phyloP scores from a whole-genome alignment of 2,888 invertebrate genomes.

The Gastracanthus pulcherrimus region DNA sequence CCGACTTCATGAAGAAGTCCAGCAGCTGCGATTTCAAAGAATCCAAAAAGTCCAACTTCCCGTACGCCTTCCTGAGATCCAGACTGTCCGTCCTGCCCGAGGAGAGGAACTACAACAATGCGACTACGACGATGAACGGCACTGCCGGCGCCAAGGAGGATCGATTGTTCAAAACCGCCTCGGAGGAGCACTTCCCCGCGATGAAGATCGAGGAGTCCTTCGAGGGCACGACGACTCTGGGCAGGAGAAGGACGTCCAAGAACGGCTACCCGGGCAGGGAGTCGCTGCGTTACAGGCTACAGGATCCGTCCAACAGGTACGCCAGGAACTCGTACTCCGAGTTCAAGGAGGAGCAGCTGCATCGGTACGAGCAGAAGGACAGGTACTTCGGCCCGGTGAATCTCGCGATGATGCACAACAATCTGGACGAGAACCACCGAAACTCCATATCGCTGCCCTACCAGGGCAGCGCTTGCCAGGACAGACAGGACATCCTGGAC shows the following conservation, averaged over 20 bases:
- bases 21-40: conserved; percentile 75
- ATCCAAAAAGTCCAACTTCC: conserved; percentile 84
- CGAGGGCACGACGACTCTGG: conserved; percentile 74
- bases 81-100: conserved; percentile 88
- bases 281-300: conserved; percentile 57
- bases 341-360: conserved; percentile 43
- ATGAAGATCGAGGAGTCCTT: conserved; percentile 71
- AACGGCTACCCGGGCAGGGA: conserved; percentile 57
- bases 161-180: conserved; percentile 80
- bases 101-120: conserved; percentile 78
- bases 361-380: conserved; percentile 30
- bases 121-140: conserved; percentile 82
- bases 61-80: conserved; percentile 88
- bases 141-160: conserved; percentile 73
- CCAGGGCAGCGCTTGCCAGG: conserved; percentile 34
- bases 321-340: conserved; percentile 71
- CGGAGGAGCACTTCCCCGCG: conserved; percentile 81
- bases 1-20: conserved; percentile 69
- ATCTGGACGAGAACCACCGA: conserved; percentile 30
- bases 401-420: conserved; percentile 41
- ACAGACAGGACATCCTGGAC: conserved; percentile 23
- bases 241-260: conserved; percentile 69
- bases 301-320: conserved; percentile 61
- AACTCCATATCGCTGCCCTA: conserved; percentile 54
- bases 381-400: conserved; percentile 38